Evolutionary conservation across 2,888 invertebrate species (phyloP).

Genomic region (Nephrotoma appendiculata): DNA sequence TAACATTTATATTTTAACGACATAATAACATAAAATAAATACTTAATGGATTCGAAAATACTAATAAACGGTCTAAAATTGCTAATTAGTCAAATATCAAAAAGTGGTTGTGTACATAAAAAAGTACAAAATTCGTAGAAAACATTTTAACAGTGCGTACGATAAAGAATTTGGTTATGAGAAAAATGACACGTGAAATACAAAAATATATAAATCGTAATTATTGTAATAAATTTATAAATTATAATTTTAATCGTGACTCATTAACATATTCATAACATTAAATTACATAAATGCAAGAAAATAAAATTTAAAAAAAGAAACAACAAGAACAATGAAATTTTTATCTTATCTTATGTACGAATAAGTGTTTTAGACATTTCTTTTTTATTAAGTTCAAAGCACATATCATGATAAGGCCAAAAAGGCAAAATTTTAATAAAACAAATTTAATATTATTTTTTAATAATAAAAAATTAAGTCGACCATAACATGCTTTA

Average conservation of each 20-base stretch:
- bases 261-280: slow-evolving; percentile 3
- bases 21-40: neutral
- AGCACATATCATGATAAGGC: neutral
- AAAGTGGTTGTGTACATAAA: neutral
- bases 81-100: neutral
- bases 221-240: neutral
- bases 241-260: neutral
- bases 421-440: neutral
- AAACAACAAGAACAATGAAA: neutral
- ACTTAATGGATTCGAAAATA: neutral
- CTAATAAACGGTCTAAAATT: neutral
- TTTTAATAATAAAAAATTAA: neutral
- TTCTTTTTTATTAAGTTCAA: neutral
- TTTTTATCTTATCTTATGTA: neutral
- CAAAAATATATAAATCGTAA: neutral
- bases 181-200: slow-evolving; percentile 3
- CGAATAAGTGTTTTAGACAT: neutral
- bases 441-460: neutral
- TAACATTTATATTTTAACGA: neutral
- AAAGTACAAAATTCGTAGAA: neutral
- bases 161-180: neutral
- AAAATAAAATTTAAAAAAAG: neutral
- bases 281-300: neutral
- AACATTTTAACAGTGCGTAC: neutral
- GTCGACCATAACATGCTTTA: neutral